These are phyloP conservation scores for Garrulus glandarius DNA, from an alignment of 2,797 vertebrate species.

Conservation along the genomic window DNA sequence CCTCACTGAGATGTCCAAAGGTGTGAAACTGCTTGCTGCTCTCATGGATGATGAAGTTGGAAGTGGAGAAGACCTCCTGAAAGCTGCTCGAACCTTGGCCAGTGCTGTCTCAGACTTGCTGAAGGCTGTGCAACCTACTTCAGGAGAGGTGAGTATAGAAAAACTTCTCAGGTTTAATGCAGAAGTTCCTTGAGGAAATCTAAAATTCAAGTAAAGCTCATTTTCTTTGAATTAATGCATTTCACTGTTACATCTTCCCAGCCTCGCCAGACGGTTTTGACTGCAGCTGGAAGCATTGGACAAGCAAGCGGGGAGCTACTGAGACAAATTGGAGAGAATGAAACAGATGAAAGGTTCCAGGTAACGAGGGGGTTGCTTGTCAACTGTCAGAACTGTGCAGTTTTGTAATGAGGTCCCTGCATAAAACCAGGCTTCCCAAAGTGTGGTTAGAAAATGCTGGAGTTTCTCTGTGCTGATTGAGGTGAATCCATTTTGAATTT, in stretches of 20 bases:
- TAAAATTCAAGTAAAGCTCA: not conserved
- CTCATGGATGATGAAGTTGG: slow-evolving; percentile 96
- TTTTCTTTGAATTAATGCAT: not conserved
- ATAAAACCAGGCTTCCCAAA: not conserved
- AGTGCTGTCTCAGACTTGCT: slow-evolving; percentile 94
- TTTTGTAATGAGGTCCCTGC: not conserved
- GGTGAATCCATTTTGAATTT: not conserved
- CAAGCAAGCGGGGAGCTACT: slow-evolving; percentile 97
- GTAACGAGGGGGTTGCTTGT: slow-evolving; percentile 70
- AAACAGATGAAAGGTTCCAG: slow-evolving; percentile 97
- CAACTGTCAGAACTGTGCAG: not conserved
- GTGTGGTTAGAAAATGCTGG: not conserved
- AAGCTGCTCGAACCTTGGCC: slow-evolving; percentile 91
- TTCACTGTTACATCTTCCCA: slow-evolving; percentile 44
- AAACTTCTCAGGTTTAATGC: not conserved
- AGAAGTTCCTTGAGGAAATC: not conserved
- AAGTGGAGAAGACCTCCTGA: slow-evolving; percentile 93
- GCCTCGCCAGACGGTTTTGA: slow-evolving; percentile 97
- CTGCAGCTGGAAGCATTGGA: slow-evolving; percentile 95
- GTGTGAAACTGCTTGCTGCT: slow-evolving; percentile 93
- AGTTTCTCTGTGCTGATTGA: not conserved
- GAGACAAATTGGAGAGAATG: slow-evolving; percentile 95
- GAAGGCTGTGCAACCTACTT: slow-evolving; percentile 93
- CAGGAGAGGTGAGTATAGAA: slow-evolving; percentile 85
- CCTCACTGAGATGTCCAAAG: slow-evolving; percentile 98